Evolutionary conservation across 1,140 invertebrate genomes (phyloP), one percentile per base, ranked within the genome.

Genomic region (Drosophila biarmipes): DNA sequence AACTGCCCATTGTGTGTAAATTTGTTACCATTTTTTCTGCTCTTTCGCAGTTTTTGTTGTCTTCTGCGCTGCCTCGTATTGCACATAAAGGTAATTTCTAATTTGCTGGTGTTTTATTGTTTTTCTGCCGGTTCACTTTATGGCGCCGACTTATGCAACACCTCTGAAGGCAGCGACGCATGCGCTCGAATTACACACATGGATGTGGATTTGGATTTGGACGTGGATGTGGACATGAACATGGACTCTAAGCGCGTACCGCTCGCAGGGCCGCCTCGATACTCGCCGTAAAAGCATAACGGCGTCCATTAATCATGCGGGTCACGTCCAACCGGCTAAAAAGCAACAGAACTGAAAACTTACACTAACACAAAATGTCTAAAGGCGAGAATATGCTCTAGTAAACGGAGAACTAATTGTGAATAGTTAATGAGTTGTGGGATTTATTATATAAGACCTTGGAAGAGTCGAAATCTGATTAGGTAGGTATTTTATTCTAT

Each of bases 41-140:
- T 43, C 55, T 37, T 42, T 15, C 43, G 34, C 19, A 51, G 42
- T 38, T 52, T 40, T 45, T 34, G 15, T 7, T 38, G 4, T 14
- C 57, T 37, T 58, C 11, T 57, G 4, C 53, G 42, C 62, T 45
- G 37, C 29, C 43, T 75, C 38, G 59, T 58, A 79, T 80, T 76
- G 80, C 80, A 82, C 74, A 87, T 79, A 87, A 87, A 87, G 75
- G 85, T 89, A 89, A 89, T 89, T 89, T 89, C 84, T 89, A 89
- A 89, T 89, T 89, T 89, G 80, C 72, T 87, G 75, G 68, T 80
- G 84, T 89, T 89, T 90, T 89, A 89, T 89, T 89, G 85, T 84
- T 90, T 89, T 66, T 80, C 66, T 76, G 64, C 78, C 56, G 49
- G 43, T 67, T 61, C 48, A 61, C 73, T 86, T 86, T 87, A 81